Base-by-base conservation (phyloP, 2,113 vertebrate species). In the Dromas ardeola region DNA sequence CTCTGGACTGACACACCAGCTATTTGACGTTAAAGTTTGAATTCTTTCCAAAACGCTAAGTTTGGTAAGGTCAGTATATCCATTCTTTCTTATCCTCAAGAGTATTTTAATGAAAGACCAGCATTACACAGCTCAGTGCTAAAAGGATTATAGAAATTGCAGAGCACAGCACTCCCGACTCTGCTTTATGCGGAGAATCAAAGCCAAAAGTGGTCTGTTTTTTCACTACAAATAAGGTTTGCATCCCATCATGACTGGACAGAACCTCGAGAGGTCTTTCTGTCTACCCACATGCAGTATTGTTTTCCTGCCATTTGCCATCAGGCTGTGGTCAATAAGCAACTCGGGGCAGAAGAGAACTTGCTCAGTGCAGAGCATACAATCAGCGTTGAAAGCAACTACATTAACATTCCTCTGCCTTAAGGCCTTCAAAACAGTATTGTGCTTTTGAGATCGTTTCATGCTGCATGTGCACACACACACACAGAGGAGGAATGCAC, bases 61-160 rank as follows among this genome's bases (percentile, higher is more conserved):
- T 94, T 96, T 90, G 91, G 84, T 94, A 89, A 96, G 93, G 91
- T 93, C 93, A 89, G 17, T 86, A 58, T 84, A 81, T 66, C 69
- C 14, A 3, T 78, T 91, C 66, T 82, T 86, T 38, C 69, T 93
- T 81, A 67, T 86, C 72, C 85, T 89, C 81, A 45, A 61, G 85
- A 93, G 76, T 69, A 67, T 97, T 93, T 94, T 88, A 95, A 91
- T 86, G 85, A 94, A 95, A 97, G 72, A 69, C 42, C 71, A 94
- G 62, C 70, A 88, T 88, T 93, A 88, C 81, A 93, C 78, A 97
- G 81, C 78, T 95, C 84, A 93, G 84, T 93, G 89, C 84, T 95
- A 94, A 97, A 96, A 91, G 87, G 84, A 93, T 95, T 95, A 93
- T 1, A 95, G 78, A 82, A 97, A 90, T n/a, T 95, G 86, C 94